These are phyloP conservation scores for Cossypha heuglini DNA, from an alignment of 2,797 vertebrate species.

Conservation along the genomic window DNA sequence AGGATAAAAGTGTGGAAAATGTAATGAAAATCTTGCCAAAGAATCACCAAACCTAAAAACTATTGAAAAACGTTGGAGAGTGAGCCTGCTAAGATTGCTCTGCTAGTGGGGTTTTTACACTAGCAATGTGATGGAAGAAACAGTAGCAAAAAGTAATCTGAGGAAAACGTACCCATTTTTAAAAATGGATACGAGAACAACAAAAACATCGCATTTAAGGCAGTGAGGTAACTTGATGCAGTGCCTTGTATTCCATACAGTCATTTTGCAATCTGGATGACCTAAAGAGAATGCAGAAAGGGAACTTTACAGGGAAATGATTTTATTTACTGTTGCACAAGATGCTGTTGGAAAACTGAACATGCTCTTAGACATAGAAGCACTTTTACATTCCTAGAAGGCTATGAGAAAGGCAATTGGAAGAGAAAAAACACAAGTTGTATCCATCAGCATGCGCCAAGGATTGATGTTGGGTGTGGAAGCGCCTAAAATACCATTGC, in stretches of 20 bases:
- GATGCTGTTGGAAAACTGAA: neutral
- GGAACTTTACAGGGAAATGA: neutral
- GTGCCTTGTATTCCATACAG: neutral
- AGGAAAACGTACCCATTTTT: neutral
- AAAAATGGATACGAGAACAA: neutral
- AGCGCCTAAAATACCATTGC: neutral
- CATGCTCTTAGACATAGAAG: neutral
- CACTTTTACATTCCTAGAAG: neutral
- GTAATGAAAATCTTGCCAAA: neutral
- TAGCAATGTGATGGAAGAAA: neutral
- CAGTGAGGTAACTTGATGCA: neutral
- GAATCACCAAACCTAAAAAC: neutral
- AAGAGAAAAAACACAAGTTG: neutral
- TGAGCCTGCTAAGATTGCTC: neutral
- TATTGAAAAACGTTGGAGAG: neutral
- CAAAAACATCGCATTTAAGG: neutral
- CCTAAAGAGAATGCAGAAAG: neutral
- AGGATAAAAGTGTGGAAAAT: neutral
- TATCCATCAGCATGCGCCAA: neutral
- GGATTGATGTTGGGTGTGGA: neutral
- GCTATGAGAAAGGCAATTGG: neutral
- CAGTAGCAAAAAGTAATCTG: neutral
- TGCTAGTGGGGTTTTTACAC: neutral
- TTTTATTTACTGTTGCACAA: neutral
- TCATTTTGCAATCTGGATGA: neutral